phyloP scores from a whole-genome alignment of 2,113 vertebrate genomes.

The Melierax canorus region DNA sequence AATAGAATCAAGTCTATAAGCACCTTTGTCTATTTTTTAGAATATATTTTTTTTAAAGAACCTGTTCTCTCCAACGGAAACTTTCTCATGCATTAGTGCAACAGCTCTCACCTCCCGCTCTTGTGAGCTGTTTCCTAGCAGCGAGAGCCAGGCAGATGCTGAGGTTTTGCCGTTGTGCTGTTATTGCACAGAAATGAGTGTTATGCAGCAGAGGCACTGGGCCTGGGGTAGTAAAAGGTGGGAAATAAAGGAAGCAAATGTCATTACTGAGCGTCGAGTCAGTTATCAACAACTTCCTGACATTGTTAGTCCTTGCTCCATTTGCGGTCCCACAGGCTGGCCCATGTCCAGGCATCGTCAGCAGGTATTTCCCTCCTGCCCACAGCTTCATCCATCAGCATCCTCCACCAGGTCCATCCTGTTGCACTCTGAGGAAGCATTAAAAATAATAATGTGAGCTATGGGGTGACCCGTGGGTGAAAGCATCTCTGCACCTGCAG shows the following conservation, averaged over 20 bases:
- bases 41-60: neutral
- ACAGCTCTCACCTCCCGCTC: fast-evolving
- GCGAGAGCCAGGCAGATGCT: fast-evolving
- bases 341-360: neutral
- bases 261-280: neutral
- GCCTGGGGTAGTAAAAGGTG: conserved; percentile 23
- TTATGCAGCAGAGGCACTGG: neutral
- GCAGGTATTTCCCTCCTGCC: conserved; percentile 49
- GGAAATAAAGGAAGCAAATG: conserved; percentile 57
- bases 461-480: neutral
- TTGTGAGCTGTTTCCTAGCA: neutral
- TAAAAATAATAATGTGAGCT: neutral
- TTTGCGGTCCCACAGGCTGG: neutral
- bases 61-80: fast-evolving
- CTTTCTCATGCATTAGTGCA: fast-evolving
- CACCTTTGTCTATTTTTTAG: neutral
- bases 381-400: neutral
- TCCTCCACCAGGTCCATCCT: neutral
- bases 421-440: neutral
- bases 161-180: neutral
- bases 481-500: neutral
- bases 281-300: conserved; percentile 51
- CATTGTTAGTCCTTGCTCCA: conserved; percentile 11
- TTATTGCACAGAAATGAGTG: neutral
- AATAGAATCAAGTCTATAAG: neutral